phyloP scores from a whole-genome alignment of 2,888 invertebrate genomes.

The Luffia ferchaultella region DNA sequence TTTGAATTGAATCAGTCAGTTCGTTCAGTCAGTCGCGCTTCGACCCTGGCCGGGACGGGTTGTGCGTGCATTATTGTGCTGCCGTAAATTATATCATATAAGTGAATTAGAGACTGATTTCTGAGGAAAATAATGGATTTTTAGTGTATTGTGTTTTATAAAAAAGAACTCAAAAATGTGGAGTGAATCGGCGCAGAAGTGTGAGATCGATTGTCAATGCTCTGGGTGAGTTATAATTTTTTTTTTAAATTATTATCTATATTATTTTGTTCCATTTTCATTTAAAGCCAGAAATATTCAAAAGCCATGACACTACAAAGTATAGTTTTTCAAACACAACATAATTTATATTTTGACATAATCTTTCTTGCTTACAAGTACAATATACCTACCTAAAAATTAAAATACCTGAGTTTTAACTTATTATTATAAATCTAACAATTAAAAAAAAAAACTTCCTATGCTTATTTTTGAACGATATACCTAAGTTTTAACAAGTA shows the following conservation, averaged over 20 bases:
- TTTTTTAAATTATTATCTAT: background rate
- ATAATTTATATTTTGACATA: no score
- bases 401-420: no score
- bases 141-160: conserved; percentile 21
- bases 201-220: conserved; percentile 52
- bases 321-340: no score
- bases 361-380: no score
- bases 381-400: no score
- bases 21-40: conserved; percentile 23
- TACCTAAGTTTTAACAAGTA: no score
- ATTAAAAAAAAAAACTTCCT: no score
- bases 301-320: no score
- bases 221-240: conserved; percentile 38
- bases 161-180: conserved; percentile 34
- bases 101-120: conserved; percentile 24
- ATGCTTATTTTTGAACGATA: no score
- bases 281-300: no score
- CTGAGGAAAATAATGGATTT: conserved; percentile 30
- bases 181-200: conserved; percentile 45
- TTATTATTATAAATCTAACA: no score
- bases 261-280: background rate
- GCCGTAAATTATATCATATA: conserved; percentile 17
- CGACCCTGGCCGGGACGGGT: conserved; percentile 16
- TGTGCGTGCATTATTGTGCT: conserved; percentile 11
- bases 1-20: no score